These are phyloP conservation scores for Ips typographus DNA, from an alignment of 1,140 invertebrate species.

Conservation along the genomic window DNA sequence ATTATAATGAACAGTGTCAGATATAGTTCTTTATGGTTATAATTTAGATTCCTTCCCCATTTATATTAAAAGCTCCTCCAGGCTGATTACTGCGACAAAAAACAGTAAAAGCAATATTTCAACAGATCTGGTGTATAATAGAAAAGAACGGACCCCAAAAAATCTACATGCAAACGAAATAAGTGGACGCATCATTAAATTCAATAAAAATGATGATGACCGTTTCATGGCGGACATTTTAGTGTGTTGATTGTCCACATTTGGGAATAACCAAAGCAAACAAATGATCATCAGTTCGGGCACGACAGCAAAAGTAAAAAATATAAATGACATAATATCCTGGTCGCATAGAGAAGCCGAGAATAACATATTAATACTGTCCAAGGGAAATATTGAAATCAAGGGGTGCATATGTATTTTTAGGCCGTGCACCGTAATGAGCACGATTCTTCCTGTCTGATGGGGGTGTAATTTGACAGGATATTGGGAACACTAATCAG, in stretches of 20 bases:
- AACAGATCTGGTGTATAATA: background rate
- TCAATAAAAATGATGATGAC: conserved; percentile 44
- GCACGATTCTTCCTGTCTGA: conserved; percentile 46
- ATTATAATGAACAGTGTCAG: too few relatives aligned
- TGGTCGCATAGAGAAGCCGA: conserved; percentile 41
- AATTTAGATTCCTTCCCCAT: too few relatives aligned
- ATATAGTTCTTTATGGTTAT: too few relatives aligned
- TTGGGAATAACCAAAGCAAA: conserved; percentile 41
- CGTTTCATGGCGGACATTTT: conserved; percentile 38
- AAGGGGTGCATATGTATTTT: conserved; percentile 51
- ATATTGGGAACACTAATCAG: conserved; percentile 50
- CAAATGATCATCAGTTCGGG: conserved; percentile 38
- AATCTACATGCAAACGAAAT: conserved; percentile 31
- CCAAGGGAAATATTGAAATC: conserved; percentile 47
- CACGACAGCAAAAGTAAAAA: conserved; percentile 42
- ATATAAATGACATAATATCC: conserved; percentile 46
- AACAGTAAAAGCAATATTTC: background rate
- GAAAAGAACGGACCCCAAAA: conserved; percentile 5
- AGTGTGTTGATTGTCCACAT: conserved; percentile 35
- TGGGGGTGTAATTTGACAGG: conserved; percentile 46
- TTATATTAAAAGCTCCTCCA: too few relatives aligned
- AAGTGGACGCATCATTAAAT: conserved; percentile 39
- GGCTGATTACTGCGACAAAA: too few relatives aligned
- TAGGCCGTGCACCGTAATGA: conserved; percentile 45
- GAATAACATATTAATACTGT: conserved; percentile 49